A percentile compares a stretch with the other conserved stretches of the same genome.
These are phyloP conservation scores for Drosophila eugracilis DNA, from an alignment of 1,140 invertebrate genomes.

Conservation along the genomic window DNA sequence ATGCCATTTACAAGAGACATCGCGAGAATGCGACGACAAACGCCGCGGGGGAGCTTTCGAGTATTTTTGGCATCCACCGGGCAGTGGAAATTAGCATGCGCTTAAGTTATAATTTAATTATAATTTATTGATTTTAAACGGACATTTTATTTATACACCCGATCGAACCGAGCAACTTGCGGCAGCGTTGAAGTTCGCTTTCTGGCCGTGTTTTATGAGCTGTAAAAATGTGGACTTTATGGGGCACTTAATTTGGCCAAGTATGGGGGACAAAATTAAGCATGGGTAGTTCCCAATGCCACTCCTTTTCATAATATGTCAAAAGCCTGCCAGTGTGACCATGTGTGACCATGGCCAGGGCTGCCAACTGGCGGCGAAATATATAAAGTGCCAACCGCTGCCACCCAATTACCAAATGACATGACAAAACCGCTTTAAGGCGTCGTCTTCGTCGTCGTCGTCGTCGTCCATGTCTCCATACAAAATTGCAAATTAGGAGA, in stretches of 20 bases:
- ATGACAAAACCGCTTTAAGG: constrained; percentile 84
- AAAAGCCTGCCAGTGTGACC: constrained; percentile 47
- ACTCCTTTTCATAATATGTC: constrained; percentile 4
- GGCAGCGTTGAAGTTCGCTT: constrained; percentile 74
- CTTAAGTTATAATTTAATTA: constrained; percentile 83
- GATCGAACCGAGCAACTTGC: constrained; percentile 44
- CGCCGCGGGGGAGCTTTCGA: constrained; percentile 51
- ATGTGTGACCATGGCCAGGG: constrained; percentile 39
- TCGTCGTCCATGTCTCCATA: constrained; percentile 59
- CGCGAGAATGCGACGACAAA: constrained; percentile 63
- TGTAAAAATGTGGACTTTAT: constrained; percentile 81
- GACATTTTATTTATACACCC: constrained; percentile 60
- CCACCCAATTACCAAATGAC: constrained; percentile 84
- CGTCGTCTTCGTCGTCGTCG: constrained; percentile 58
- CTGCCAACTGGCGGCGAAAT: constrained; percentile 69
- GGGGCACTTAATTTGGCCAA: constrained; percentile 71
- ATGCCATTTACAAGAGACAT: constrained; percentile 42
- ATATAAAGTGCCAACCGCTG: constrained; percentile 84
- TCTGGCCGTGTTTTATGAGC: constrained; percentile 71
- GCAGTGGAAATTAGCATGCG: constrained; percentile 69
- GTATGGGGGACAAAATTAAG: constrained; percentile 28
- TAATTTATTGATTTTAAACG: constrained; percentile 80
- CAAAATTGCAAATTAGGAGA: constrained; percentile 84
- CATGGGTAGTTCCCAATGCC: constrained; percentile 26
- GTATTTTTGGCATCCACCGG: constrained; percentile 23